Conservation (phyloP, 2,113 vertebrate genomes). For the Sebastes schlegelii region DNA sequence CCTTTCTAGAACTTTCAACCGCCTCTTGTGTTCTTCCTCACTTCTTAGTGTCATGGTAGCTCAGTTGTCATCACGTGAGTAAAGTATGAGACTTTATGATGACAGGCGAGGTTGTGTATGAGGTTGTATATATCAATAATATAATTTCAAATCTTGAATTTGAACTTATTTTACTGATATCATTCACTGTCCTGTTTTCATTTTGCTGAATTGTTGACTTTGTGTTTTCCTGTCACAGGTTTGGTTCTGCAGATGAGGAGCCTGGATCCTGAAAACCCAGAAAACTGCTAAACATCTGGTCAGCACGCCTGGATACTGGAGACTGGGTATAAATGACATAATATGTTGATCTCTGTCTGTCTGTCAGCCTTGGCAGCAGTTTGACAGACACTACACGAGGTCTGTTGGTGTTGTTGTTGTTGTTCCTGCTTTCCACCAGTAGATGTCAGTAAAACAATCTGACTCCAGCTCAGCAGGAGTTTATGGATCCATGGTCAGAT, state of each 20-base stretch:
- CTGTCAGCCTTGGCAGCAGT: neutral
- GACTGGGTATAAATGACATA: conserved; percentile 10
- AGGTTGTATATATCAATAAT: neutral
- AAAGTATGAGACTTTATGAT: neutral
- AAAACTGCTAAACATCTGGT: neutral
- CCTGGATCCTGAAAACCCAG: neutral
- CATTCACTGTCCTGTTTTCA: neutral
- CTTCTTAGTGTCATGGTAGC: no score
- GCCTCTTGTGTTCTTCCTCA: no score
- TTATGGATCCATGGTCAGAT: neutral
- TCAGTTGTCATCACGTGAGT: no score
- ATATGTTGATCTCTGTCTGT: no score
- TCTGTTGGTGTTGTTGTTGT: conserved; percentile 22
- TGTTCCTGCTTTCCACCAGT: conserved; percentile 1
- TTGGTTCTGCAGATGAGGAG: neutral
- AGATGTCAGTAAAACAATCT: conserved; percentile 23
- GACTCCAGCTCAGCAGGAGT: conserved; percentile 13
- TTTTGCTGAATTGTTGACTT: neutral
- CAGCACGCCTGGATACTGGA: conserved; percentile 4
- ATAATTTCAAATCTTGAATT: neutral
- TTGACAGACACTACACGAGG: neutral
- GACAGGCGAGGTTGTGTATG: neutral
- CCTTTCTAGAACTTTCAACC: no score
- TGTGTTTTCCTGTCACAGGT: conserved; percentile 18
- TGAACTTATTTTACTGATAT: neutral